Conservation (phyloP, 1,140 invertebrate genomes). For the Cheumatopsyche charites region DNA sequence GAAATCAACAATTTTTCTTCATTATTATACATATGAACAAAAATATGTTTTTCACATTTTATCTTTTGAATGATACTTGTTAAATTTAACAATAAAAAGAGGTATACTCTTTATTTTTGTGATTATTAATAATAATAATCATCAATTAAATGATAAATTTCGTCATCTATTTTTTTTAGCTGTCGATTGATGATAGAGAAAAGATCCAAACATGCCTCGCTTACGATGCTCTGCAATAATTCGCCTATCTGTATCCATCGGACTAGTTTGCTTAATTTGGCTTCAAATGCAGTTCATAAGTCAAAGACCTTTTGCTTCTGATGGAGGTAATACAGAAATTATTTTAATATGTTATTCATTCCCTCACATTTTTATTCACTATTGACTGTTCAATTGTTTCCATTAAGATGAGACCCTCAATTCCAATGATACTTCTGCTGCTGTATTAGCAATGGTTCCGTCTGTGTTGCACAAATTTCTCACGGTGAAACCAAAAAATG, state of each 20-base stretch:
- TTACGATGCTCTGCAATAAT: conserved; percentile 41
- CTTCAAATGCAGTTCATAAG: conserved; percentile 41
- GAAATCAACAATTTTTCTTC: too few species aligned
- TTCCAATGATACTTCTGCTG: conserved; percentile 63
- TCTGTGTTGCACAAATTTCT: conserved; percentile 67
- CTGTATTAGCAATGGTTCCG: conserved; percentile 67
- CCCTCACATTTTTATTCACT: background rate
- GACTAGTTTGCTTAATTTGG: conserved; percentile 42
- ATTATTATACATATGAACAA: too few species aligned
- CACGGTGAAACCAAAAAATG: conserved; percentile 56
- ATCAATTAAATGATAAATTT: too few species aligned
- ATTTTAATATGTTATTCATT: background rate
- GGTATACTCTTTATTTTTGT: too few species aligned
- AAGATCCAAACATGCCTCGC: conserved; percentile 33
- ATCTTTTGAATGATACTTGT: too few species aligned
- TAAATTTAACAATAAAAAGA: too few species aligned
- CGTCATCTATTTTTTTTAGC: too few species aligned
- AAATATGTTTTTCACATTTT: too few species aligned
- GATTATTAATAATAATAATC: too few species aligned
- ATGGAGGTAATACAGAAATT: conserved; percentile 24
- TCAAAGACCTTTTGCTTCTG: conserved; percentile 27
- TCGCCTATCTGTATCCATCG: conserved; percentile 42
- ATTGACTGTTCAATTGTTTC: background rate
- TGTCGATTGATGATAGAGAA: too few species aligned
- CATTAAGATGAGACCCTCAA: conserved; percentile 51